Evolutionary conservation across 2,113 vertebrate species (phyloP), one percentile per base, ranked within the genome.

Genomic region (Cathartes aura): DNA sequence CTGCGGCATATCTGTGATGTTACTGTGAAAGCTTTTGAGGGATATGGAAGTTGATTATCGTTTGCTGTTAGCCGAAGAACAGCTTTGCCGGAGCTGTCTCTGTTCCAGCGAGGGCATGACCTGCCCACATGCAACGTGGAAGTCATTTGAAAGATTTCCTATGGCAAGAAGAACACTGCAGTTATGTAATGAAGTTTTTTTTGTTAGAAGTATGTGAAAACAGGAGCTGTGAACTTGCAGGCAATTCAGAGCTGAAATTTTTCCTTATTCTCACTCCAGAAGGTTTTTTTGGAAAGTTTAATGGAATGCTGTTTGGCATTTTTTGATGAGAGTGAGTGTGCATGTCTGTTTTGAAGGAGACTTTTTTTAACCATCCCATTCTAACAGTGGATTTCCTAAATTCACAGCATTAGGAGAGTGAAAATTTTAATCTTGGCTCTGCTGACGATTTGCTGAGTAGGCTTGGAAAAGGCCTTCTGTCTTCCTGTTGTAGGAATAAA

Each of bases 191-290:
- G 64, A 45, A 34, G 26, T 3, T 52, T 86, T 84, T 82, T 60
- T 81, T 87, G 78, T 85, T 87, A 43, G 45, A 91, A 94, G 58
- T 56, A 64, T 75, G 70, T 96, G 87, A 80, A 96, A 96, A 96
- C 94, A 78, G 94, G 91, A 97, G 96, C 93, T 95, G 89, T 12
- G 75, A 96, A 95, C 89, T 96, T 45, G 67, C 66, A 76, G 78
- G 71, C 87, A 42, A 38, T 76, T 92, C 84, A 36, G 58, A 89
- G 81, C 48, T 85, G 81, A 91, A 43, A 5, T 86, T 90, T 89
- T 97, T 90, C 73, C 70, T 29, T 91, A 85, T 74, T 94, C 58
- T 82, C 62, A 36, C 50, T 88, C 89, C 91, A 94, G 7, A 88
- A 75, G 64, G 55, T 11, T 79, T 93, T 93, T 95, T 90, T 70